Conservation (phyloP, 2,888 invertebrate genomes). For the Nasonia oneida region DNA sequence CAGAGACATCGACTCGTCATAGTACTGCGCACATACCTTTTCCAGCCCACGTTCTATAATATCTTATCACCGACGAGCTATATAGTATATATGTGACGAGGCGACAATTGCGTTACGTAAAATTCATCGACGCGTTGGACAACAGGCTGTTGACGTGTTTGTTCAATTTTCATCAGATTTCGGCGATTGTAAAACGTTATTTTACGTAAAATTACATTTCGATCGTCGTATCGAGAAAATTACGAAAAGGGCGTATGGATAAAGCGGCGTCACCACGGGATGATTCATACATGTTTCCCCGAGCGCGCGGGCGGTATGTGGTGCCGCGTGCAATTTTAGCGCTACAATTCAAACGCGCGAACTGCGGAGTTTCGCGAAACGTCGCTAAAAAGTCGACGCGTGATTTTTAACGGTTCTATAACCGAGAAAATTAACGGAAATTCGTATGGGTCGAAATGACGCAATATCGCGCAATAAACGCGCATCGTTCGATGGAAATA, state of each 20-base stretch:
- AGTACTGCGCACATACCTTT: background rate
- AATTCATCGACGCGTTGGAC: background rate
- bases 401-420: no score
- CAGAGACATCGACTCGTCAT: no score
- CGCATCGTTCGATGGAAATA: no score
- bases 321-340: slow-evolving; percentile 32
- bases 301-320: background rate
- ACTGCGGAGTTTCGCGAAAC: background rate
- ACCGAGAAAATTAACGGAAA: no score
- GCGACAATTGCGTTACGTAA: background rate
- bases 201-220: no score
- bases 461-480: no score
- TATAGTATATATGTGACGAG: background rate
- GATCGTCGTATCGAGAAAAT: background rate
- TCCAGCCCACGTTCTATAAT: background rate
- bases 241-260: background rate
- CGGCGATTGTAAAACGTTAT: no score
- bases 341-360: slow-evolving; percentile 34
- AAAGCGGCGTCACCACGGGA: background rate
- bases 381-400: background rate
- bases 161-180: background rate
- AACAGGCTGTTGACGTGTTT: background rate
- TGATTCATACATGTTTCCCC: background rate
- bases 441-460: no score
- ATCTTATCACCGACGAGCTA: background rate